Evolutionary conservation across 1,140 invertebrate genomes (phyloP), one percentile per base, ranked within the genome.

Genomic region (Heliconius nattereri): DNA sequence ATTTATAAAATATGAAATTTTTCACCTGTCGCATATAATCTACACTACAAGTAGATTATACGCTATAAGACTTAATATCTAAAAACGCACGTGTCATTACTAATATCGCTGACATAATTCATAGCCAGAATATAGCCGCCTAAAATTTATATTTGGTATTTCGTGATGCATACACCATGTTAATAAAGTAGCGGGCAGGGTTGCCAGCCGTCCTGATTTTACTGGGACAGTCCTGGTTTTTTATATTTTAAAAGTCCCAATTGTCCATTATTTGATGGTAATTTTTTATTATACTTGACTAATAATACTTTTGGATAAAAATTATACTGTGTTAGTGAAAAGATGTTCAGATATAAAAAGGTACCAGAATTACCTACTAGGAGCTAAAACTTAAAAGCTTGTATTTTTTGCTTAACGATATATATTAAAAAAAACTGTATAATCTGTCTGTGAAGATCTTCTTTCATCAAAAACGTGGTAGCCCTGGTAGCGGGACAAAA

Each of bases 91-190:
- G n/a, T 26, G 60, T 66, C 60, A 66, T 66, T 66, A 66, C 23
- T 66, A 66, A 66, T 66, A 66, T 66, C 60, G 60, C 23, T 66
- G 26, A 66, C 23, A 66, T 66, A 66, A 29, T 66, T 66, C 26
- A 66, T 66, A 66, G 60, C 23, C 26, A 66, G 11, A 66, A 66
- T 9, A 11, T 66, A 66, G 60, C 29, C 60, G 23, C 8, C 60
- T 66, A 66, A 66, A 60, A 66, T 66, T 66, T 66, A 66, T 66
- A 66, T 26, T 26, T 66, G 23, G 60, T 66, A 66, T 26, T 26
- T 26, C 11, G 60, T 66, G 60, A 66, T 66, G 60, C 60, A 66
- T 66, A 66, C 60, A 66, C 60, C 23, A 66, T 66, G 26, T 26
- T 66, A 29, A 66, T 66, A 66, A 66, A 60, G 57, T 9, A 60